A percentile compares a stretch with the other conserved stretches of the same genome.
Evolutionary conservation across 1,140 invertebrate species (phyloP).

Genomic region (Nylanderia fulva): DNA sequence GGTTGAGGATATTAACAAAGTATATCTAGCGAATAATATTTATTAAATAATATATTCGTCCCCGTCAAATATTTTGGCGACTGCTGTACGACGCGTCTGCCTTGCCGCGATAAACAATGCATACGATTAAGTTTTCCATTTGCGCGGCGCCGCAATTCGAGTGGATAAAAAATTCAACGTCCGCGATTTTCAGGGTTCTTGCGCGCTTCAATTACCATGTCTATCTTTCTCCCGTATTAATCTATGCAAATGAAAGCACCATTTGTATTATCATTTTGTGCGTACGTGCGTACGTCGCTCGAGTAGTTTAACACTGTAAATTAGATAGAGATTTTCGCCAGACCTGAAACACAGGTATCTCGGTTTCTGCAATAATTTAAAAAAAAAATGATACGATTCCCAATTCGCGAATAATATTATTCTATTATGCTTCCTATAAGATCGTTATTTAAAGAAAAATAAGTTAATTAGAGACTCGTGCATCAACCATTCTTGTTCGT

Average conservation of each 20-base stretch:
- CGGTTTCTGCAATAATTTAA: slow-evolving; percentile 7
- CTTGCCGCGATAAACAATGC: slow-evolving; percentile 33
- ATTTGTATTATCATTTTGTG: slow-evolving; percentile 34
- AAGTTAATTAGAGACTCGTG: slow-evolving; percentile 20
- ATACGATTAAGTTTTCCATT: slow-evolving; percentile 61
- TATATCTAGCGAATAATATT: slow-evolving; percentile 38
- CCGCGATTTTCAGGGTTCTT: slow-evolving; percentile 46
- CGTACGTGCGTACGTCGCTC: background rate
- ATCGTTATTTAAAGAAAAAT: slow-evolving; percentile 24
- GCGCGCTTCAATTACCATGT: slow-evolving; percentile 46
- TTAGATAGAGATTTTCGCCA: slow-evolving; percentile 29
- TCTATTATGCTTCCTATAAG: background rate
- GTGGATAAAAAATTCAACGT: slow-evolving; percentile 40
- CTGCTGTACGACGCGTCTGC: background rate
- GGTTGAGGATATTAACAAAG: slow-evolving; percentile 22
- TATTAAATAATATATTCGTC: slow-evolving; percentile 31
- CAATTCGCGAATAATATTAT: slow-evolving; percentile 33
- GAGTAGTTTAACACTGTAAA: slow-evolving; percentile 29
- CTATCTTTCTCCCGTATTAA: slow-evolving; percentile 50
- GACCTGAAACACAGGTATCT: background rate
- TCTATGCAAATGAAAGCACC: slow-evolving; percentile 49
- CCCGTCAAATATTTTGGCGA: slow-evolving; percentile 21
- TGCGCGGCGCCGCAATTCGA: slow-evolving; percentile 47
- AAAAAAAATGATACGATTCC: background rate
- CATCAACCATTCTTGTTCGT: background rate